Conservation (phyloP, 1,140 invertebrate genomes). For the Habropoda laboriosa region DNA sequence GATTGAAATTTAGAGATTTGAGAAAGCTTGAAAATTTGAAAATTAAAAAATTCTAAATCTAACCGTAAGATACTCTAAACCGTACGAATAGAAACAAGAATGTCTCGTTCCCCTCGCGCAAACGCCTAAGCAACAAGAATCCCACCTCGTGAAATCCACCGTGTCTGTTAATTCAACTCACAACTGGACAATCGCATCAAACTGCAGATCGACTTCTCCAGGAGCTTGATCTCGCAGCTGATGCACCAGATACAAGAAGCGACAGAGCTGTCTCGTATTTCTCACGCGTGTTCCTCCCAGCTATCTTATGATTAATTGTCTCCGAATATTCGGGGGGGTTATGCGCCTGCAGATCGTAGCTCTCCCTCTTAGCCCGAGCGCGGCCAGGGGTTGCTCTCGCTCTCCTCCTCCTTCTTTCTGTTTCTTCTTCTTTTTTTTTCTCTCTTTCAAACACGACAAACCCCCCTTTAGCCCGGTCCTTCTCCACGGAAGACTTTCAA, state of each 20-base stretch:
- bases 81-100: too few species aligned
- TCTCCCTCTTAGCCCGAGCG: slow-evolving; percentile 36
- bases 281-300: slow-evolving; percentile 74
- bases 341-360: slow-evolving; percentile 39
- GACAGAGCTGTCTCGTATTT: slow-evolving; percentile 73
- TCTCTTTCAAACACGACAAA: slow-evolving; percentile 55
- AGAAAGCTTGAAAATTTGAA: too few species aligned
- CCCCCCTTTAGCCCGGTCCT: slow-evolving; percentile 40
- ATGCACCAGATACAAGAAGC: slow-evolving; percentile 65
- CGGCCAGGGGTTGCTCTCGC: slow-evolving; percentile 59
- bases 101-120: too few species aligned
- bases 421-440: slow-evolving; percentile 41
- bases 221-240: slow-evolving; percentile 26
- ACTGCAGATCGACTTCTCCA: neutral
- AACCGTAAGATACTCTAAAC: too few species aligned
- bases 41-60: too few species aligned
- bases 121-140: too few species aligned
- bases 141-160: too few species aligned
- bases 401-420: slow-evolving; percentile 11
- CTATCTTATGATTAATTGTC: slow-evolving; percentile 77
- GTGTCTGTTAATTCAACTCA: too few species aligned
- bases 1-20: too few species aligned
- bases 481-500: slow-evolving; percentile 63
- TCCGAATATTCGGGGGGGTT: slow-evolving; percentile 57
- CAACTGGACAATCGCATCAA: neutral